A percentile compares a stretch with the other conserved stretches of the same genome.
phyloP scores from a whole-genome alignment of 2,888 invertebrate genomes.

The Buathra laborator region DNA sequence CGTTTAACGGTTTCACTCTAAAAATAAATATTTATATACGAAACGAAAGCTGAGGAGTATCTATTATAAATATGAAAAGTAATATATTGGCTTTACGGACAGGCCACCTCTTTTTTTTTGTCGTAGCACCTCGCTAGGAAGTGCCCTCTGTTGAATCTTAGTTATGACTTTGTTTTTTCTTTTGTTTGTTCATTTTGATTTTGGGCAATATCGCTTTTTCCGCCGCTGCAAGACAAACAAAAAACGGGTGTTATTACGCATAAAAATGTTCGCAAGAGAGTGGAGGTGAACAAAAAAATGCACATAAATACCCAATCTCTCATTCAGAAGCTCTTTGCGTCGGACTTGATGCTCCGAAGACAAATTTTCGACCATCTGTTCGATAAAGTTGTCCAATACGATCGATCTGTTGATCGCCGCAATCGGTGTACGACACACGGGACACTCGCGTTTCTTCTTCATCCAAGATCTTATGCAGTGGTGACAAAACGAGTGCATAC shows the following conservation, averaged over 20 bases:
- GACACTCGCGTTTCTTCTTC: conserved; percentile 90
- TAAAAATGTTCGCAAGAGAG: background rate
- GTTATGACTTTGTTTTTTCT: background rate
- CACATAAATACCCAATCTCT: conserved; percentile 76
- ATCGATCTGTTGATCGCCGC: conserved; percentile 87
- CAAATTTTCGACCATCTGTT: conserved; percentile 89
- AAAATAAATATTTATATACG: conserved; percentile 5
- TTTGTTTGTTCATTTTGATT: conserved; percentile 44
- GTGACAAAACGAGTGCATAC: conserved; percentile 92
- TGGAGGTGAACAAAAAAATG: background rate
- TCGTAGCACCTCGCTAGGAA: background rate
- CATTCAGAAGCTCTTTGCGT: conserved; percentile 85
- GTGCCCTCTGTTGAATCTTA: background rate
- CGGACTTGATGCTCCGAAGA: conserved; percentile 87
- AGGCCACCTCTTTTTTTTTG: conserved; percentile 5
- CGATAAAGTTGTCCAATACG: conserved; percentile 91
- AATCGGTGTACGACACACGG: conserved; percentile 88
- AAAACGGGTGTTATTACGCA: background rate
- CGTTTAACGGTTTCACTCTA: background rate
- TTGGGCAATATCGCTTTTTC: conserved; percentile 39
- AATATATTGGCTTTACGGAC: background rate
- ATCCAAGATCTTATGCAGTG: conserved; percentile 91
- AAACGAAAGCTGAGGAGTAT: background rate
- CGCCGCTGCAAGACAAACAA: conserved; percentile 33
- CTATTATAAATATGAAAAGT: background rate